Conservation (phyloP, 2,113 vertebrate species). For the Oceanodroma tethys region DNA sequence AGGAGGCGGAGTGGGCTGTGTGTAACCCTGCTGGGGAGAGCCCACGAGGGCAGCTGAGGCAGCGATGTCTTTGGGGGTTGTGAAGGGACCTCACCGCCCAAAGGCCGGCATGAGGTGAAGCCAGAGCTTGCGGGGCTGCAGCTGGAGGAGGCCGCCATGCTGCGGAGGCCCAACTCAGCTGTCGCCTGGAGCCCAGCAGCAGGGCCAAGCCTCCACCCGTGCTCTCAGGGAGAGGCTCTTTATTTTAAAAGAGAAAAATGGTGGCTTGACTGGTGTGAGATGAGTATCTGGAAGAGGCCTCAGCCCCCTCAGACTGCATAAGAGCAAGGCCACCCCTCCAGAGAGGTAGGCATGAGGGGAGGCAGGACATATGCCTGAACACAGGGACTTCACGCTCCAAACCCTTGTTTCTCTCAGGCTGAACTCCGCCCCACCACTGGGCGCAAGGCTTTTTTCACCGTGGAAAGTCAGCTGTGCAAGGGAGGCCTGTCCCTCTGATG, state of each 20-base stretch:
- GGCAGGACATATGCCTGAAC: background rate
- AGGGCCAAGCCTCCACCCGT: accelerated
- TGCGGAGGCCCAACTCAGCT: accelerated
- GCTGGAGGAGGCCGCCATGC: background rate
- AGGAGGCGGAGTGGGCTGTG: background rate
- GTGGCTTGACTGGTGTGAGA: accelerated
- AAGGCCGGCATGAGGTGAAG: accelerated
- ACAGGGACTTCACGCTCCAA: accelerated
- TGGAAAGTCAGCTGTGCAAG: background rate
- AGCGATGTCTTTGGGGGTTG: accelerated
- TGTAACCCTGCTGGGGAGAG: too few species aligned
- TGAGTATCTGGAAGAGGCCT: background rate
- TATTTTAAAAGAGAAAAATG: background rate
- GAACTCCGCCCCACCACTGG: accelerated
- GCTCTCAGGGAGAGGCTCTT: background rate
- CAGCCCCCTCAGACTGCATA: accelerated
- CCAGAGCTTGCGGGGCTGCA: accelerated
- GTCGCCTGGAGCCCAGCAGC: accelerated
- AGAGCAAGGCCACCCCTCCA: accelerated
- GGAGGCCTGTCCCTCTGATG: accelerated
- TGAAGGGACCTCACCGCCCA: background rate
- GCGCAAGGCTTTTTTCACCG: accelerated
- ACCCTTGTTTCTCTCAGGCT: accelerated
- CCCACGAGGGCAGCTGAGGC: background rate
- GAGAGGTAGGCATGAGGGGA: background rate